A percentile compares a stretch with the other conserved stretches of the same genome.
These are phyloP conservation scores for Micromesistius poutassou DNA, from an alignment of 2,797 vertebrate genomes.

Conservation along the genomic window DNA sequence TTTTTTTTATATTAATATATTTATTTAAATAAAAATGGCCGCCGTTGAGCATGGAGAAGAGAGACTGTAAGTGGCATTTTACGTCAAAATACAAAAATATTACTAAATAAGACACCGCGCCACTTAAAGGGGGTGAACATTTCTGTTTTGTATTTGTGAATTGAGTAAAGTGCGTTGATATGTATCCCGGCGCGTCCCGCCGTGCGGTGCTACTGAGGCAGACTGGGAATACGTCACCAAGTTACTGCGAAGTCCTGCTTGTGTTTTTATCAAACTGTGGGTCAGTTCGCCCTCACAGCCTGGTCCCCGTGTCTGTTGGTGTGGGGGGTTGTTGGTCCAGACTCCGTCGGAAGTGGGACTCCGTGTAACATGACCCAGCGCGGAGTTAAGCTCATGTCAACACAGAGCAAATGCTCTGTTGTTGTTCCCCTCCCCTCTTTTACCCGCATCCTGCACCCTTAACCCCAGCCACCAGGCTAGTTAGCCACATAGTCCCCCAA, in stretches of 20 bases:
- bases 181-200: slow-evolving; percentile 64
- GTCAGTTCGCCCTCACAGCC: background rate
- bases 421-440: slow-evolving; percentile 2
- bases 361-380: background rate
- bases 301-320: background rate
- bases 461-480: background rate
- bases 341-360: background rate
- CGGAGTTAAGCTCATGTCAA: background rate
- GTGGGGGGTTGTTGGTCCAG: background rate
- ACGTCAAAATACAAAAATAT: slow-evolving; percentile 56
- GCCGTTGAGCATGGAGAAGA: slow-evolving; percentile 86
- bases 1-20: slow-evolving; percentile 82
- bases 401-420: background rate
- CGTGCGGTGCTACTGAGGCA: slow-evolving; percentile 63
- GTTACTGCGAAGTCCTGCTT: slow-evolving; percentile 58
- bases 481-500: background rate
- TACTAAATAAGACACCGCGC: slow-evolving; percentile 44
- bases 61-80: slow-evolving; percentile 80
- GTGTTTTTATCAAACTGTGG: slow-evolving; percentile 11
- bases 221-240: slow-evolving; percentile 75
- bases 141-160: slow-evolving; percentile 59
- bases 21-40: slow-evolving; percentile 90
- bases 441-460: slow-evolving; percentile 4
- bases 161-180: slow-evolving; percentile 58
- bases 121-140: slow-evolving; percentile 35